These are phyloP conservation scores for Amphilophus citrinellus DNA, from an alignment of 2,113 vertebrate genomes.

Conservation along the genomic window DNA sequence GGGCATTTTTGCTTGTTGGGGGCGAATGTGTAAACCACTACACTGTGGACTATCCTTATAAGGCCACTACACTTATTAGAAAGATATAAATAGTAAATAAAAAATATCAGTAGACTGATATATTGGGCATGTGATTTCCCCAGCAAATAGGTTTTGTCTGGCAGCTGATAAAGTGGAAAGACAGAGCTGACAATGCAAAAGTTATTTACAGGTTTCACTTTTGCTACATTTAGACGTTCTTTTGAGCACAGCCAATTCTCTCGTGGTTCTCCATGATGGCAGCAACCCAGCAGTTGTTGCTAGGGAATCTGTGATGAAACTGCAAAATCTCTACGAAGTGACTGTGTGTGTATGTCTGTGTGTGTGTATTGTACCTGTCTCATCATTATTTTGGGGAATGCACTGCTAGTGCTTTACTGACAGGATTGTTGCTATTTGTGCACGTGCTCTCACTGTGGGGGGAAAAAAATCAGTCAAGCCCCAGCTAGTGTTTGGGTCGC, in stretches of 20 bases:
- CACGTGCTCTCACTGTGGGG: not conserved
- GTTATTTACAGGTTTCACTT: slow-evolving; percentile 14
- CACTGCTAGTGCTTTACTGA: slow-evolving; percentile 30
- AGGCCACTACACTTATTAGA: no score
- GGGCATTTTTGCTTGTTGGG: not conserved
- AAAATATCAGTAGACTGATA: not conserved
- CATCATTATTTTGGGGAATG: not conserved
- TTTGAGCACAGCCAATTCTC: slow-evolving; percentile 1
- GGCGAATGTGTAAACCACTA: not conserved
- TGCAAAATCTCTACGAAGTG: slow-evolving; percentile 14
- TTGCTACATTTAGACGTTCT: not conserved
- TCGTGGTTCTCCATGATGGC: not conserved
- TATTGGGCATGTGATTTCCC: not conserved
- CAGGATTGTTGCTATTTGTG: slow-evolving; percentile 4
- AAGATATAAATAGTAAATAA: not conserved
- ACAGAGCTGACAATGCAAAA: not conserved
- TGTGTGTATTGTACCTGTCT: slow-evolving; percentile 3
- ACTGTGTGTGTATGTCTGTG: not conserved
- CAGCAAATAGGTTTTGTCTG: not conserved
- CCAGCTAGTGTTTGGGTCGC: slow-evolving; percentile 7
- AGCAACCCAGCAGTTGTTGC: slow-evolving; percentile 30
- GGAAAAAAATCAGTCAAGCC: slow-evolving; percentile 4
- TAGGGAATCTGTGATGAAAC: slow-evolving; percentile 46
- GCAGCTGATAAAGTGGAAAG: not conserved
- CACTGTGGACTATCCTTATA: not conserved